A percentile compares a stretch with the other conserved stretches of the same genome.
phyloP scores from a whole-genome alignment of 2,888 invertebrate species.

The Perizoma affinitatum region DNA sequence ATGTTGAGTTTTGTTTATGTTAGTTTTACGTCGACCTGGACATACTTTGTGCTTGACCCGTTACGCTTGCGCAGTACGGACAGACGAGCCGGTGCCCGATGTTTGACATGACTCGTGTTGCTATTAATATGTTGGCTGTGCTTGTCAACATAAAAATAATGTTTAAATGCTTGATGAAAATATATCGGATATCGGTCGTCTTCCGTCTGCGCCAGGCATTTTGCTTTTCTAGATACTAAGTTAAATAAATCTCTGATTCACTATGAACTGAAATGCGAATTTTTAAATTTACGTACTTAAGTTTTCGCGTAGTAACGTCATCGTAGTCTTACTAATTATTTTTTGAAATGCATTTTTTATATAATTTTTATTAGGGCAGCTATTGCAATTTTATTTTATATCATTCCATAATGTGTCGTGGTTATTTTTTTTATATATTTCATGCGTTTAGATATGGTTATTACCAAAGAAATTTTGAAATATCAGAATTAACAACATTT shows the following conservation, averaged over 20 bases:
- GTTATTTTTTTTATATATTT: slow-evolving; percentile 59
- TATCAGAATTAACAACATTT: slow-evolving; percentile 59
- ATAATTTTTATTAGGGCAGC: slow-evolving; percentile 74
- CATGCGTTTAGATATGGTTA: slow-evolving; percentile 66
- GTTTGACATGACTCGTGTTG: slow-evolving; percentile 12
- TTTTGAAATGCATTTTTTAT: slow-evolving; percentile 75
- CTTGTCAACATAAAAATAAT: slow-evolving; percentile 2
- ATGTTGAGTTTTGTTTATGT: slow-evolving; percentile 80
- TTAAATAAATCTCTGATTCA: slow-evolving; percentile 65
- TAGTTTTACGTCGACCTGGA: slow-evolving; percentile 69
- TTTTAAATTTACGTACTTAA: slow-evolving; percentile 78
- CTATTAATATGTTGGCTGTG: slow-evolving; percentile 13
- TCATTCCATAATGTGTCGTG: slow-evolving; percentile 71
- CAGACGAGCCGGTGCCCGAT: slow-evolving; percentile 38
- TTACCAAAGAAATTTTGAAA: slow-evolving; percentile 77
- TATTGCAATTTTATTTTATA: slow-evolving; percentile 70
- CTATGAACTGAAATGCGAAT: slow-evolving; percentile 69
- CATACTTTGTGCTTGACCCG: slow-evolving; percentile 38
- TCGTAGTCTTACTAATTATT: slow-evolving; percentile 74
- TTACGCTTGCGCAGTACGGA: slow-evolving; percentile 40
- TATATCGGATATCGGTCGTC: slow-evolving; percentile 34
- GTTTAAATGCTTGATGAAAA: not conserved
- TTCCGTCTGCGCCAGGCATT: slow-evolving; percentile 71
- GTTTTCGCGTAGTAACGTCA: slow-evolving; percentile 49
- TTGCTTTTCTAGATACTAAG: slow-evolving; percentile 67